These are phyloP conservation scores for Caenorhabditis zanzibari DNA, from an alignment of 2,888 invertebrate genomes.

Conservation along the genomic window DNA sequence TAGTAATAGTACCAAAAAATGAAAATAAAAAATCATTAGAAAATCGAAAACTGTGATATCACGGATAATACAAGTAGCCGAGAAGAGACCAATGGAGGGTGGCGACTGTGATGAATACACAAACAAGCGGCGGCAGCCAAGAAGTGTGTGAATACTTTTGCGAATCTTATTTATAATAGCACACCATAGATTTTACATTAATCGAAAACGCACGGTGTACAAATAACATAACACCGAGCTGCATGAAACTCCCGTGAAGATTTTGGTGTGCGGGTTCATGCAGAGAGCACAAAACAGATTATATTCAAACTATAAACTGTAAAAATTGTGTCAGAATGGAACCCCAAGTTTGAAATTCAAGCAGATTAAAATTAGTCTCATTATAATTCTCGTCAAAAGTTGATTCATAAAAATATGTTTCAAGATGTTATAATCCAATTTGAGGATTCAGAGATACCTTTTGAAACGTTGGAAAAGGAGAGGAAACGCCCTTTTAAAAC, in stretches of 20 bases:
- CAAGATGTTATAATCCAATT: no score
- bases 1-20: background rate
- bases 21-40: constrained; percentile 13
- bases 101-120: constrained; percentile 32
- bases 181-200: constrained; percentile 63
- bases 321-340: background rate
- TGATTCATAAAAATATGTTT: no score
- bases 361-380: no score
- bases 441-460: no score
- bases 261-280: constrained; percentile 24
- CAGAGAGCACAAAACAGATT: constrained; percentile 1
- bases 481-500: no score
- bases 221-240: constrained; percentile 44
- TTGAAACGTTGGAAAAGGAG: no score
- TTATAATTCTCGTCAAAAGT: no score
- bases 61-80: constrained; percentile 46
- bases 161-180: constrained; percentile 61
- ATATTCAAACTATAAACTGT: background rate
- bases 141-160: constrained; percentile 58
- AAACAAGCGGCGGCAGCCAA: constrained; percentile 52
- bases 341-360: no score
- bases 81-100: background rate
- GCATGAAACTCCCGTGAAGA: constrained; percentile 40
- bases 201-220: constrained; percentile 65
- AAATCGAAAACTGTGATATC: background rate